phyloP scores from a whole-genome alignment of 2,113 vertebrate species.

The Holacanthus passer region DNA sequence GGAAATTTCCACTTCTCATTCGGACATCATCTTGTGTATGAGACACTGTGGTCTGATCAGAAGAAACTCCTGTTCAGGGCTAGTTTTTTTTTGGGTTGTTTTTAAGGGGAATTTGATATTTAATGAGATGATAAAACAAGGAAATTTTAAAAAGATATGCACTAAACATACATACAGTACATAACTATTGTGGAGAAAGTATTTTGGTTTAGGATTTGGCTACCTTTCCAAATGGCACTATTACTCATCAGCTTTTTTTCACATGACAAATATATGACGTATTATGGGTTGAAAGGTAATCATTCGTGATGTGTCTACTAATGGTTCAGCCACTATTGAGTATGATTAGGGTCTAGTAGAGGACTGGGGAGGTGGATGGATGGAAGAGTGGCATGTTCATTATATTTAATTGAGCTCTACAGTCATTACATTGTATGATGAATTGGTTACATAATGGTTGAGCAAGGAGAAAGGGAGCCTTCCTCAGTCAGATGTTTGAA shows the following conservation, averaged over 20 bases:
- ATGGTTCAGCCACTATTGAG: constrained; percentile 21
- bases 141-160: neutral
- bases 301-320: constrained; percentile 19
- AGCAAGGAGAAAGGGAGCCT: neutral
- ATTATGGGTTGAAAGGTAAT: neutral
- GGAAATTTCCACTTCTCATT: constrained; percentile 86
- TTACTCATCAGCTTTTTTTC: constrained; percentile 6
- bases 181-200: neutral
- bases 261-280: constrained; percentile 6
- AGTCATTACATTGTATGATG: constrained; percentile 1
- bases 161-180: no score
- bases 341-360: neutral
- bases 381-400: constrained; percentile 1
- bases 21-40: constrained; percentile 65
- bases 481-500: neutral
- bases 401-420: constrained; percentile 30
- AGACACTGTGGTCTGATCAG: constrained; percentile 36
- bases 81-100: constrained; percentile 10
- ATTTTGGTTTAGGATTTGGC: neutral
- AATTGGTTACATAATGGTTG: constrained; percentile 5
- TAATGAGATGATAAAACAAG: neutral
- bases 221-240: neutral
- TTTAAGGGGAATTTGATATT: constrained; percentile 39
- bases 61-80: constrained; percentile 34
- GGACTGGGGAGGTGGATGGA: neutral